Evolutionary conservation across 2,797 vertebrate species (phyloP), one percentile per base, ranked within the genome.

Genomic region (Danio choprae): DNA sequence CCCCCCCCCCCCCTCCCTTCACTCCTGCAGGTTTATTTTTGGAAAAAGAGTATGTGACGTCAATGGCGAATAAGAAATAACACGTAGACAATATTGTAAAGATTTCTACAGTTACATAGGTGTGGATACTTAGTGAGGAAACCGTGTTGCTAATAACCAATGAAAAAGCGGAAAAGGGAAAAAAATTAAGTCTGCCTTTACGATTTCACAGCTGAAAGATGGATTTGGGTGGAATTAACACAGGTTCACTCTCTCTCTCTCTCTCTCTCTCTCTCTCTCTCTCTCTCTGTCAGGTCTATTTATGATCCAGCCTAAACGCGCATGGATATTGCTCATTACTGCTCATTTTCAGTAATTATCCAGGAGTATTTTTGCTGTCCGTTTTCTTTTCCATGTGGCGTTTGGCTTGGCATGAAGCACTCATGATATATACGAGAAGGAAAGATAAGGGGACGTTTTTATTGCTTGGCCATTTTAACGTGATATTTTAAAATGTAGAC

Each of bases 371-470:
- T 86, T 87, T 83, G 72, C 83, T 84, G 51, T 77, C 55, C 10
- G 80, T 87, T 73, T 51, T 64, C 59, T 41, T 80, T 79, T 53
- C 60, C 44, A 40, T 44, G n/a, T 46, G 40, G 74, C 74, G 56
- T 56, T 68, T 7, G 48, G 82, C 85, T 85, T 79, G 85, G 83
- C 87, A 85, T 86, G 81, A 85, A 87, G 86, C 81, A 76, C 69
- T 74, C 79, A 68, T 63, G 85, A 93, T 91, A 90, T 91, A 92
- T 74, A 83, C 65, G 44, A 46, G 48, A 85, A 87, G 90, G 88
- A 92, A 93, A 92, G 91, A 92, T 92, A 93, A 92, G 86, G 79
- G 88, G 91, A 93, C 92, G 68, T 87, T 92, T 93, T 92, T 90
- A 91, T 18, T 60, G 83, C 81, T 1, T 67, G 2, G 48, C 80